These are phyloP conservation scores for Antechinus flavipes DNA, from an alignment of 2,113 vertebrate species.

Conservation along the genomic window DNA sequence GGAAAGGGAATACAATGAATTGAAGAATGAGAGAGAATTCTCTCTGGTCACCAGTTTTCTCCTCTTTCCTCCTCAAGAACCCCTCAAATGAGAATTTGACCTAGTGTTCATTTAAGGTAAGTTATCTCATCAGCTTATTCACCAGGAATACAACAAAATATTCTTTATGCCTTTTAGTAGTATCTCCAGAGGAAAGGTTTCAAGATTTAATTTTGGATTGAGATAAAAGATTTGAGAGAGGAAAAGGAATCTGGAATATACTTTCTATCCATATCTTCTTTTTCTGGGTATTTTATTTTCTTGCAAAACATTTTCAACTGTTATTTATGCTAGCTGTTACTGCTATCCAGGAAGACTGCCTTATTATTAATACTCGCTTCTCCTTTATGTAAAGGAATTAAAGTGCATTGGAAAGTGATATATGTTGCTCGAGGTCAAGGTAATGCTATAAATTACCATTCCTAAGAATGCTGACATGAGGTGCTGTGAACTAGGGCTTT, in stretches of 20 bases:
- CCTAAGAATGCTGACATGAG: constrained; percentile 49
- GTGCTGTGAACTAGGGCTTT: constrained; percentile 43
- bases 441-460: constrained; percentile 56
- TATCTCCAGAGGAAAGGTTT: constrained; percentile 13
- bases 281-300: constrained; percentile 58
- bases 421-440: constrained; percentile 45
- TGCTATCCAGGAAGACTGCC: constrained; percentile 32
- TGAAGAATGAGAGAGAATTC: neutral
- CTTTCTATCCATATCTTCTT: constrained; percentile 9
- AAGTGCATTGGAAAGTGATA: constrained; percentile 56
- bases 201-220: constrained; percentile 19
- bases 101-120: neutral
- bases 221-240: constrained; percentile 26
- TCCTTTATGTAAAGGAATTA: constrained; percentile 63
- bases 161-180: neutral
- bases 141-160: neutral
- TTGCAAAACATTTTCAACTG: constrained; percentile 38
- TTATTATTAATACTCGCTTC: constrained; percentile 62
- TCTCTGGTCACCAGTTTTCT: neutral
- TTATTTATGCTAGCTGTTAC: constrained; percentile 43
- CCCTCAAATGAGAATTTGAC: neutral
- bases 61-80: neutral
- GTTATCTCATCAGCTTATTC: neutral
- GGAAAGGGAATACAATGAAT: neutral
- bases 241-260: constrained; percentile 3